Evolutionary conservation across 1,140 invertebrate genomes (phyloP), one percentile per base, ranked within the genome.

Genomic region (Ostrea edulis): DNA sequence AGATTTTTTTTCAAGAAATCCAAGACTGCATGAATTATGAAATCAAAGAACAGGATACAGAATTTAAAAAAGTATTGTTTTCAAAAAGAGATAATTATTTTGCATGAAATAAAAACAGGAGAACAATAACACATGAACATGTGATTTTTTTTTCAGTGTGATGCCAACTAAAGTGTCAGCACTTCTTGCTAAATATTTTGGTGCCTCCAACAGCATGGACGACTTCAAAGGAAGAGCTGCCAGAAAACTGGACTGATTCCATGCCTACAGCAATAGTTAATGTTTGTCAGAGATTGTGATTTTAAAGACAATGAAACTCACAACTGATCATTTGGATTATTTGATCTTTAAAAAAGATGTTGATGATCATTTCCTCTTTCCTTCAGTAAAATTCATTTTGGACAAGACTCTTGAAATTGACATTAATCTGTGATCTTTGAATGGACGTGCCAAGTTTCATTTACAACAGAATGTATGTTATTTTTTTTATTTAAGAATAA

Each of bases 191-290:
- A 53, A 71, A 55, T 87, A 87, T 82, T 89, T 89, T 87, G 88
- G 88, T 22, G 88, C 88, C 7, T 89, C 88, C 25, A 87, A 87
- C 52, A 87, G 86, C 0, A 89, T 89, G 88, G 86, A 87, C 52
- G 86, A 89, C 17, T 89, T 89, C 71, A 85, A 82, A 87, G 88
- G 88, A 8, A 22, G 88, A n/a, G 22, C 82, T 83, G 44, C 51
- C 11, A 52, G 35, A 52, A 83, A 83, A 54, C 29, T 83, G 14
- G 82, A 83, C 53, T 83, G 25, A 52, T 83, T 14, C 8, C 0
- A 62, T n/a, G 55, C 35, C 35, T 44, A 44, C 35, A 44, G 35
- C 35, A 44, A 44, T 44, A 5, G 5, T n/a, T 20, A 20, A 20
- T 62, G 55, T 62, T 62, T 62, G 55, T 62, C 14, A 20, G 55